Evolutionary conservation across 35 echinoderm and acorn worm genomes (phyloP), one percentile per base, ranked within the genome.

Genomic region (Ophioderma brevispina): DNA sequence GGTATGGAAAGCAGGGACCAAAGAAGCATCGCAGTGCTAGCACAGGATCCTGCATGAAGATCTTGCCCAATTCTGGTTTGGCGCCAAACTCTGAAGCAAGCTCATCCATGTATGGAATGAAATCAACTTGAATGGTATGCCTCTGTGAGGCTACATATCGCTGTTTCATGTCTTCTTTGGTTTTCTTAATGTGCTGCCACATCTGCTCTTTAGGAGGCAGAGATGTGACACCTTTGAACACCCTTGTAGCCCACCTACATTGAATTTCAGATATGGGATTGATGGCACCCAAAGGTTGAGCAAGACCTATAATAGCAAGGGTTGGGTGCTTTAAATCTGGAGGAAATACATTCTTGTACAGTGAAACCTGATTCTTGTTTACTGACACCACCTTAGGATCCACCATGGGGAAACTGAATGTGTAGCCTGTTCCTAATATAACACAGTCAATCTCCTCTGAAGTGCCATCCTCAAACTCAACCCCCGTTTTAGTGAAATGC

Each of bases 91-190:
- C 89, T 4, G 17, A 25, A 35, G 92, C 95, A 39, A 97, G 35
- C 6, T 89, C 85, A 40, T 97, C 95, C 85, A 94, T 92, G 50
- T 91, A 97, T 14, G 79, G 39, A 0, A 97, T 76, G 4, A 0
- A 85, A 80, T 98, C 96, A 11, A 98, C 96, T 77, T 98, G 92
- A 39, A 98, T 91, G 39, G 96, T 94, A 76, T 98, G 96, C 15
- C 96, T 92, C 37, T 76, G 92, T 0, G 89, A 92, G n/a, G 77
- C 43, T 33, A 94, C 86, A 40, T 94, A 98, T 8, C 92, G 55
- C 40, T 91, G 81, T 13, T 59, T 82, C 85, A 94, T 92, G 31
- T 88, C 81, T 33, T 94, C 89, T 77, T 82, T 84, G 49, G 81
- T 94, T 40, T 75, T 30, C 17, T 35, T 37, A 25, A 98, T 89